phyloP scores from a whole-genome alignment of 1,140 invertebrate genomes.

The Copidosoma floridanum region DNA sequence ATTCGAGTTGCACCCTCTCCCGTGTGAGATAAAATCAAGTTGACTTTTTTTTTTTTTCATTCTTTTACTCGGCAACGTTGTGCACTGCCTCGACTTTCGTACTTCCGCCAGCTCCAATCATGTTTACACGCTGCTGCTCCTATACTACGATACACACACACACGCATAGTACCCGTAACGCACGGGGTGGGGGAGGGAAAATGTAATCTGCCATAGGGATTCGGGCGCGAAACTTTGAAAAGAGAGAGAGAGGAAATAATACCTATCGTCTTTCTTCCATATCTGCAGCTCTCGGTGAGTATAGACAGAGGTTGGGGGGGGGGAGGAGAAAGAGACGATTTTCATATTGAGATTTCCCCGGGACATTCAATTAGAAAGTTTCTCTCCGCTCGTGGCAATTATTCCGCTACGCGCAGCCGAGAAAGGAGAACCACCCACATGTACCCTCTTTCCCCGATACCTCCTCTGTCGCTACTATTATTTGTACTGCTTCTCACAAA shows the following conservation, averaged over 20 bases:
- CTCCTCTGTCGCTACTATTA: no score
- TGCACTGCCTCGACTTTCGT: background rate
- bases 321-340: no score
- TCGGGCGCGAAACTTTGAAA: constrained; percentile 10
- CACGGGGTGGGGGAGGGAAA: background rate
- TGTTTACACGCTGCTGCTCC: background rate
- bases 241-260: background rate
- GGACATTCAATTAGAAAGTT: constrained; percentile 30
- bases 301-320: no score
- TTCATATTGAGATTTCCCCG: constrained; percentile 27
- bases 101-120: background rate
- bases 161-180: background rate
- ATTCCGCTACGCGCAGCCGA: background rate
- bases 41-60: no score
- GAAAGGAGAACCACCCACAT: no score
- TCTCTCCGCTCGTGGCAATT: constrained; percentile 19
- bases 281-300: background rate
- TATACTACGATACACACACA: background rate
- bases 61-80: no score
- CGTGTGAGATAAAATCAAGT: no score
- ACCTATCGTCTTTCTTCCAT: constrained; percentile 20
- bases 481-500: no score
- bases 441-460: no score
- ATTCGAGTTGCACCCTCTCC: no score
- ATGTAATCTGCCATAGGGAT: background rate